Evolutionary conservation across 2,888 invertebrate genomes (phyloP), one percentile per base, ranked within the genome.

Genomic region (Pheosia gnoma): DNA sequence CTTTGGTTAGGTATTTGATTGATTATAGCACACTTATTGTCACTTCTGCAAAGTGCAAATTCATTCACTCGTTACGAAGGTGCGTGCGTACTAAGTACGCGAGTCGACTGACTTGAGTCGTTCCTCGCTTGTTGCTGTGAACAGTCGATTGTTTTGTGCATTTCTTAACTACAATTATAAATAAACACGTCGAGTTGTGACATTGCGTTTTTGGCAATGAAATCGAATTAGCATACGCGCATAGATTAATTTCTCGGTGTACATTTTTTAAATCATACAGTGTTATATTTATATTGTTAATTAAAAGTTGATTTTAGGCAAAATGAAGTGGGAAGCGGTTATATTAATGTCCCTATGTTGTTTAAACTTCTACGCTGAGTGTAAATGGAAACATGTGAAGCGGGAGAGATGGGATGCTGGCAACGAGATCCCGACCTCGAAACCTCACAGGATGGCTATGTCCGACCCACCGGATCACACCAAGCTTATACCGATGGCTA

Each of bases 401-500:
- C 77, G 72, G 72, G 49, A 62, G 25, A 63, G 70, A 60, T 60
- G 70, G 54, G 82, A 84, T 38, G 60, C 61, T 10, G 79, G 82
- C 5, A 89, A 90, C 67, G 85, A 86, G 64, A 79, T 89, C 53
- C 60, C 78, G n/a, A 72, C 70, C 2, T 70, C 60, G 8, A 72
- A 65, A 39, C 58, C 73, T 3, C 13, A 63, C 57, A 52, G 61
- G 54, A 63, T 66, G 55, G 39, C 55, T 39, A 55, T 55, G 3
- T 64, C 70, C 9, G 89, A 84, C 61, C 95, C 95, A 6, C 96
- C 96, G 5, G 95, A 95, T 58, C 94, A 95, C 64, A 91, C 92
- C 43, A 88, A 96, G 73, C 84, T 94, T 13, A 95, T 96, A 6
- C 88, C 95, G 61, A 96, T 96, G 95, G 96, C 96, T 8, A 92